Evolutionary conservation across 1,140 invertebrate genomes (phyloP).

Genomic region (Euura lappo): DNA sequence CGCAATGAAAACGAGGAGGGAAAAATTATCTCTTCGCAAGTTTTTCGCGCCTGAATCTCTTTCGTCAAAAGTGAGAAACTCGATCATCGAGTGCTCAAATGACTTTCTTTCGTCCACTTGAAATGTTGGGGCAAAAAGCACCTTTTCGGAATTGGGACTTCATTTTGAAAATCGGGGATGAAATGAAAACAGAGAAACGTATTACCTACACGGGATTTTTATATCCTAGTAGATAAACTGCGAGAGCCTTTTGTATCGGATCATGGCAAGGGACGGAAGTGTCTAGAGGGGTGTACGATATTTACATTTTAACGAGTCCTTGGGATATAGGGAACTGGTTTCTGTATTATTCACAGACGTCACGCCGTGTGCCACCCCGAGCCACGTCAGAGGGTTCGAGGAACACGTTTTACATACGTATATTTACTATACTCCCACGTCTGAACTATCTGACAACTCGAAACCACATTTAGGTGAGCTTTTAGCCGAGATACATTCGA

Average conservation of each 20-base stretch:
- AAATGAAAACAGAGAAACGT: neutral
- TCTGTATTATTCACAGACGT: constrained; percentile 1
- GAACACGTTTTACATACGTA: too few relatives aligned
- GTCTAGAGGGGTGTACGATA: neutral
- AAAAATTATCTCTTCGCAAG: neutral
- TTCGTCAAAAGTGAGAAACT: neutral
- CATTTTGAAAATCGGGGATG: too few relatives aligned
- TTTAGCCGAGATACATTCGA: too few relatives aligned
- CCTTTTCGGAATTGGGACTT: too few relatives aligned
- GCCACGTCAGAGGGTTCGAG: too few relatives aligned
- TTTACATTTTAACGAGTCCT: neutral
- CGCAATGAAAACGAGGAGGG: neutral
- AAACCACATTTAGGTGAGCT: too few relatives aligned
- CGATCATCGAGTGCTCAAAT: neutral
- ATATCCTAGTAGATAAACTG: neutral
- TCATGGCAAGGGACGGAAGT: neutral
- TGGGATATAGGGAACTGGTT: neutral
- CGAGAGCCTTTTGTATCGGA: neutral
- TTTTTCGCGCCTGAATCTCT: neutral
- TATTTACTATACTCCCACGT: too few relatives aligned
- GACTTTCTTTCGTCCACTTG: neutral
- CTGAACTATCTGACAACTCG: too few relatives aligned
- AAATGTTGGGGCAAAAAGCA: neutral
- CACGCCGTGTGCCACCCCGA: neutral
- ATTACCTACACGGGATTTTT: neutral